phyloP scores from a whole-genome alignment of 2,797 vertebrate species.

The Hybognathus amarus region DNA sequence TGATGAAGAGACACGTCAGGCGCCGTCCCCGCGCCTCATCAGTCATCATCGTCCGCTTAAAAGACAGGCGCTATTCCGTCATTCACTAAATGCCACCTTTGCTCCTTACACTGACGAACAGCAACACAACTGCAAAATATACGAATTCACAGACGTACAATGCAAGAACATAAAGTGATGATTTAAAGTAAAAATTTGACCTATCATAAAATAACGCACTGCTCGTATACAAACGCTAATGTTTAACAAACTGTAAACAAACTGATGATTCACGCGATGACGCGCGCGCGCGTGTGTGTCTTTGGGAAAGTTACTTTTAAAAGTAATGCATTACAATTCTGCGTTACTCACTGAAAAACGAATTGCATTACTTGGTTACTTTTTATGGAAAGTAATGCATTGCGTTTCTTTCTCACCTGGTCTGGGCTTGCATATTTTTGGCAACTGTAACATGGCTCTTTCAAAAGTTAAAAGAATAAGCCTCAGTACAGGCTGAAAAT shows the following conservation, averaged over 20 bases:
- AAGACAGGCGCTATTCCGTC: conserved; percentile 1
- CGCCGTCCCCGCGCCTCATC: conserved; percentile 32
- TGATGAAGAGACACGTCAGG: conserved; percentile 51
- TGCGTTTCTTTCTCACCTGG: no score
- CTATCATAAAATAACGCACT: not conserved
- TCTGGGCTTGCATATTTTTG: no score
- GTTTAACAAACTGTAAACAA: not conserved
- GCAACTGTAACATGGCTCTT: no score
- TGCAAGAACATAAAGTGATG: no score
- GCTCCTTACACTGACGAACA: not conserved
- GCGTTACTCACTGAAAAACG: no score
- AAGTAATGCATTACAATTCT: no score
- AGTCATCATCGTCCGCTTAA: conserved; percentile 19
- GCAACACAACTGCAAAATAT: not conserved
- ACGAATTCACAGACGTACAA: not conserved
- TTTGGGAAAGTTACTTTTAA: no score
- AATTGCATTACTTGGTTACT: no score
- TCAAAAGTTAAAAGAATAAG: no score
- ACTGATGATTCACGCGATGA: not conserved
- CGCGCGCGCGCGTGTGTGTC: no score
- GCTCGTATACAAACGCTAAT: not conserved
- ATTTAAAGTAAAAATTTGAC: not conserved
- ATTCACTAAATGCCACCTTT: conserved; percentile 1
- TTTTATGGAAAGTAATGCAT: no score
- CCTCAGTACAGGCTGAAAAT: no score